Percentiles rank a stretch among this genome's conserved stretches.
phyloP scores from a whole-genome alignment of 2,888 invertebrate species.

The Heliconius cydno region DNA sequence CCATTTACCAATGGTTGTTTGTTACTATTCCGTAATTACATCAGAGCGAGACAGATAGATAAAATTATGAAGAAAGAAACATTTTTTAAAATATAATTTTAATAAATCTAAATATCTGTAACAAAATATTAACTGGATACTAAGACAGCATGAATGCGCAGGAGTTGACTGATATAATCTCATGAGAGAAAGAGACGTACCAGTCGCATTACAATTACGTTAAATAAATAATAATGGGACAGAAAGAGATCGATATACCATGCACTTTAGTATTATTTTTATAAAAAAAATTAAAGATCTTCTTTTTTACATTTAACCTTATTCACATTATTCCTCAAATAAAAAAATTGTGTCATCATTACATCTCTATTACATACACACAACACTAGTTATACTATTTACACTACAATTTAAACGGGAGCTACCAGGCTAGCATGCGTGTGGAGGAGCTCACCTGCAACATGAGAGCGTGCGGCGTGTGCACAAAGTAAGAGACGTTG shows the following conservation, averaged over 20 bases:
- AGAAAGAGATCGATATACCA: conserved; percentile 16
- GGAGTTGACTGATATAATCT: neutral
- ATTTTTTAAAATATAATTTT: neutral
- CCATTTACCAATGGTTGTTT: neutral
- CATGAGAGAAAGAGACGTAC: neutral
- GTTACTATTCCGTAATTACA: neutral
- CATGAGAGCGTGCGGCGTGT: conserved; percentile 99
- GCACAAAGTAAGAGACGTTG: conserved; percentile 98
- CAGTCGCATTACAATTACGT: neutral
- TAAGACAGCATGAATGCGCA: conserved; percentile 12
- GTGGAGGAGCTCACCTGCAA: conserved; percentile 88
- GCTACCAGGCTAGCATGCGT: conserved; percentile 54
- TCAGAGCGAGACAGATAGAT: neutral
- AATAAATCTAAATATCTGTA: neutral
- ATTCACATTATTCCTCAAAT: neutral
- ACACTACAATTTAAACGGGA: neutral
- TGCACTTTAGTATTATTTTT: neutral
- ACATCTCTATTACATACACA: neutral
- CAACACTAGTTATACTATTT: conserved; percentile 2
- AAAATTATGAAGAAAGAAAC: neutral
- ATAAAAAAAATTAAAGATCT: neutral
- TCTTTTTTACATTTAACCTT: no score
- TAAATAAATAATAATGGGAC: neutral
- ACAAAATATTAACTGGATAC: conserved; percentile 8
- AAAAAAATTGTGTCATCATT: neutral